A percentile compares a stretch with the other conserved stretches of the same genome.
phyloP scores from a whole-genome alignment of 2,113 vertebrate species.

The Gallinago media region DNA sequence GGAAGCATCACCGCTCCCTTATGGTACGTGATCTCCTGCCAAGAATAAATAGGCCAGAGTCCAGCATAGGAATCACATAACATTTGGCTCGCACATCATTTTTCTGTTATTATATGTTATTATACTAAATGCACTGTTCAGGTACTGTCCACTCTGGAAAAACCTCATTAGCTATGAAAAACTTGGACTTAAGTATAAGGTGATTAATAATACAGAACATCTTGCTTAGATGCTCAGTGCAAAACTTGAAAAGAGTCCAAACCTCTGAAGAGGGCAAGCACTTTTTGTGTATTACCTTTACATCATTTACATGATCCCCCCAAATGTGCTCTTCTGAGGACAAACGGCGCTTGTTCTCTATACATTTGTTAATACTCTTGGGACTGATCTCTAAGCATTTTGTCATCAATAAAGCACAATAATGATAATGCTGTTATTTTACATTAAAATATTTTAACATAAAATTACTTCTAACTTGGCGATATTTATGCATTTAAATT shows the following conservation, averaged over 20 bases:
- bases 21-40: slow-evolving; percentile 26
- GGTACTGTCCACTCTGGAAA: slow-evolving; percentile 29
- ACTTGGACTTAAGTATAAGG: neutral
- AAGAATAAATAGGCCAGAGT: slow-evolving; percentile 57
- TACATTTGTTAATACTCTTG: neutral
- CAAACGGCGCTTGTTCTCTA: neutral
- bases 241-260: neutral
- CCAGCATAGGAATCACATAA: slow-evolving; percentile 46
- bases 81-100: neutral
- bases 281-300: neutral
- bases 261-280: neutral
- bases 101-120: neutral
- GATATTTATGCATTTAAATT: neutral
- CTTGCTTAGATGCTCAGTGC: neutral
- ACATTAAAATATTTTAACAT: neutral
- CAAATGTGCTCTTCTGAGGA: rapidly evolving
- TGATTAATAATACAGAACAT: neutral
- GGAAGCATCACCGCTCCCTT: slow-evolving; percentile 57
- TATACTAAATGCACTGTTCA: neutral
- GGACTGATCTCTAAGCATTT: neutral
- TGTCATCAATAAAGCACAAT: neutral
- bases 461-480: neutral
- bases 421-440: neutral
- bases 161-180: neutral
- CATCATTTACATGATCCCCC: neutral